Conservation (phyloP, 1,140 invertebrate genomes). For the Drosophila elegans region DNA sequence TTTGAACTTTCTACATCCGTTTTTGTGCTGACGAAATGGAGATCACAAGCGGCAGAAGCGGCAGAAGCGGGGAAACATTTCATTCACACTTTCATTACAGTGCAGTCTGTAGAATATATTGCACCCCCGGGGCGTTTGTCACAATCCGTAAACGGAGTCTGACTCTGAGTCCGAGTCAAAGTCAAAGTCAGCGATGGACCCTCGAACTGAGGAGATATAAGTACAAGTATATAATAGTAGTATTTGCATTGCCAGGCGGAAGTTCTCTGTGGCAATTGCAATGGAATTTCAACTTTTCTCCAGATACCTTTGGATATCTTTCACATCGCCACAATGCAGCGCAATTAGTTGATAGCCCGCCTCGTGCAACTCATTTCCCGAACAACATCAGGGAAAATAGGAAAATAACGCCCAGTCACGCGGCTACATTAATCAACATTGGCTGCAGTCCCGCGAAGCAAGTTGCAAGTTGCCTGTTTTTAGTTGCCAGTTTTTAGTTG, state of each 20-base stretch:
- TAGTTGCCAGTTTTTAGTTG: constrained; percentile 33
- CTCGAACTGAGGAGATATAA: constrained; percentile 1
- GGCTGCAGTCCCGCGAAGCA: constrained; percentile 38
- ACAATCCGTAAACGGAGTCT: constrained; percentile 19
- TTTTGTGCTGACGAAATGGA: constrained; percentile 35
- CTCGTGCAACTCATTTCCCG: constrained; percentile 72
- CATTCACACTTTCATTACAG: constrained; percentile 78
- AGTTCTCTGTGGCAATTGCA: constrained; percentile 36
- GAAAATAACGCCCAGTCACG: constrained; percentile 72
- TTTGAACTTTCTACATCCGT: constrained; percentile 70
- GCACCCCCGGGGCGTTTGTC: constrained; percentile 73
- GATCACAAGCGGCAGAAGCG: background rate
- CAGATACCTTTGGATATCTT: constrained; percentile 42
- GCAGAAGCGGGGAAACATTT: constrained; percentile 36
- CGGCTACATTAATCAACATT: constrained; percentile 77
- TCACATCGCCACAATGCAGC: constrained; percentile 57
- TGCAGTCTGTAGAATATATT: constrained; percentile 57
- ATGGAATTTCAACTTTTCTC: constrained; percentile 44
- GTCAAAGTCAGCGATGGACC: constrained; percentile 48
- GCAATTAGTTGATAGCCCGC: constrained; percentile 70
- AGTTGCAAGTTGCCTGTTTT: constrained; percentile 29
- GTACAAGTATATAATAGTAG: too few relatives aligned
- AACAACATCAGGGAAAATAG: constrained; percentile 17
- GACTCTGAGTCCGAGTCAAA: constrained; percentile 2
- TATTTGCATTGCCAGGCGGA: constrained; percentile 46